A percentile compares a stretch with the other conserved stretches of the same genome.
Evolutionary conservation across 2,888 invertebrate species (phyloP).

Genomic region (Luffia ferchaultella): DNA sequence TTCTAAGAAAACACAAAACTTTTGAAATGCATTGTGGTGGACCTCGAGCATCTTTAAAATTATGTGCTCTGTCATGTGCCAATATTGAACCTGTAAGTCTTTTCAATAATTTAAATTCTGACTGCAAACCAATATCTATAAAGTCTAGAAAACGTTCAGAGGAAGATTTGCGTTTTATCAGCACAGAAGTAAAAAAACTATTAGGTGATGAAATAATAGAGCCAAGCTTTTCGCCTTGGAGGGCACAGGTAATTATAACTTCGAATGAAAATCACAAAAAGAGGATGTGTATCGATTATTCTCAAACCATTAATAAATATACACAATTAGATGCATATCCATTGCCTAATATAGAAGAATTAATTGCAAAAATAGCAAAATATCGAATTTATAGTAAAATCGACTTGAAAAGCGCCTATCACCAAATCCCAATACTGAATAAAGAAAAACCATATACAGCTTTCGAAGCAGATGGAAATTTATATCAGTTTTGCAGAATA

Average conservation of each 20-base stretch:
- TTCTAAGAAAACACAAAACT: background rate
- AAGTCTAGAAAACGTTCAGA: background rate
- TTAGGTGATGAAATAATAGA: constrained; percentile 1
- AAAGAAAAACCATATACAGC: background rate
- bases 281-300: constrained; percentile 1
- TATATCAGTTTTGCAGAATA: constrained; percentile 1
- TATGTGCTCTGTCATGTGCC: background rate
- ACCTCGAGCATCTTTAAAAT: background rate
- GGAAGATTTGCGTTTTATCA: background rate
- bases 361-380: background rate
- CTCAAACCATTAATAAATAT: too few relatives aligned
- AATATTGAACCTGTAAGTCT: background rate
- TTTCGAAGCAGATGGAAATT: background rate
- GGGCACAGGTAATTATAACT: background rate
- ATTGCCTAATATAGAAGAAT: background rate
- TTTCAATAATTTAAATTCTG: background rate
- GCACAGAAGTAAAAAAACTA: background rate
- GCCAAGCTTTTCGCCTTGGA: constrained; percentile 3
- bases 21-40: background rate
- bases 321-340: constrained; percentile 2
- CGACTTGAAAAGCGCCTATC: background rate
- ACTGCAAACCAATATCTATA: background rate
- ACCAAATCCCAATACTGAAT: constrained; percentile 1
- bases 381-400: background rate
- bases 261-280: background rate